Conservation (phyloP, 2,113 vertebrate genomes). For the Mobula hypostoma region DNA sequence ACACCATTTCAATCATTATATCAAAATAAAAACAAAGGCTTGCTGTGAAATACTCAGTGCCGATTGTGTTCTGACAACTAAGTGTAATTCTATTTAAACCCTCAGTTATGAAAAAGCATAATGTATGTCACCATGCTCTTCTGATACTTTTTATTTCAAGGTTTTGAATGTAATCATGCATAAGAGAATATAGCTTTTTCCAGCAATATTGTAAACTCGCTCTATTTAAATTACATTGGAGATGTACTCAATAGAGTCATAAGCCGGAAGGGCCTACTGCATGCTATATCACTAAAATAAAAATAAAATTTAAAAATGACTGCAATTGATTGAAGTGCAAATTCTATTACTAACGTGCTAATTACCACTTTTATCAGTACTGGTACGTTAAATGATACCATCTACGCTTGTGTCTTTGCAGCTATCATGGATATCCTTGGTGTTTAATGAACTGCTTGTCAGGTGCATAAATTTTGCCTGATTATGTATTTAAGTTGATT, state of each 20-base stretch:
- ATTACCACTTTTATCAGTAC: constrained; percentile 33
- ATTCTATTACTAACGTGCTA: constrained; percentile 24
- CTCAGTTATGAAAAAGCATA: constrained; percentile 23
- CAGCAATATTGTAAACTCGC: not conserved
- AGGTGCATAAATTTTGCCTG: constrained; percentile 26
- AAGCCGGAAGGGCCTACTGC: not conserved
- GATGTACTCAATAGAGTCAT: not conserved
- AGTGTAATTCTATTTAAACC: not conserved
- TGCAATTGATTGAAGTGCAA: constrained; percentile 10
- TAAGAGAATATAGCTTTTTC: not conserved
- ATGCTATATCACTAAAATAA: no score
- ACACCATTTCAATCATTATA: not conserved
- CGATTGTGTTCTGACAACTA: not conserved
- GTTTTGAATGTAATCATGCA: not conserved
- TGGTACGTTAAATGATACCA: constrained; percentile 12
- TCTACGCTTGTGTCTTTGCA: constrained; percentile 26
- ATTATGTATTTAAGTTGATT: constrained; percentile 32
- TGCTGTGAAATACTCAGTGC: not conserved
- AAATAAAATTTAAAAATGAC: not conserved
- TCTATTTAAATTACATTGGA: not conserved
- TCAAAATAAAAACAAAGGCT: not conserved
- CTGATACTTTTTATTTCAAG: constrained; percentile 8
- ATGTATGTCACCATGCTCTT: not conserved
- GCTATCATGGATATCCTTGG: constrained; percentile 18
- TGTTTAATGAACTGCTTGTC: constrained; percentile 27